These are phyloP conservation scores for Teleogryllus occipitalis DNA, from an alignment of 1,140 invertebrate species.

Conservation along the genomic window DNA sequence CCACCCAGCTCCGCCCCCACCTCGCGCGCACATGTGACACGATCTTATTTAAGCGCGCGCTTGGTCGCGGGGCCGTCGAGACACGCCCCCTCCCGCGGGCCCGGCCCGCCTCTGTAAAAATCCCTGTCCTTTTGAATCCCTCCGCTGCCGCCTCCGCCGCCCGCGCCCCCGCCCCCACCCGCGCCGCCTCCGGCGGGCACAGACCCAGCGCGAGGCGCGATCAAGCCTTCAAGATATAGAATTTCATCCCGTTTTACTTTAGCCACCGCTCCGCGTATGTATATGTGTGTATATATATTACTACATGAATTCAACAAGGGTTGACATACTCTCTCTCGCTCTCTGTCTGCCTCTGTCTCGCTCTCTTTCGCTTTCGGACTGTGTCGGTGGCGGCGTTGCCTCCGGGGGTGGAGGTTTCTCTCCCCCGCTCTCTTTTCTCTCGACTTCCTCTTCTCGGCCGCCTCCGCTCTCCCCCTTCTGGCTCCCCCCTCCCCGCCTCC, in stretches of 20 bases:
- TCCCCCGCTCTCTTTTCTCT: neutral
- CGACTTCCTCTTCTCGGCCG: neutral
- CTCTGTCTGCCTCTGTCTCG: neutral
- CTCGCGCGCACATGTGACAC: neutral
- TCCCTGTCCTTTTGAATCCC: neutral
- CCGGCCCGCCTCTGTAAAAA: neutral
- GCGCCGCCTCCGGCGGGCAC: too few relatives aligned
- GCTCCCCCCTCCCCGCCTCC: neutral
- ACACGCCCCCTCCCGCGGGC: neutral
- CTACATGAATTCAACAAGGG: neutral
- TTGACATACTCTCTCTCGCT: neutral
- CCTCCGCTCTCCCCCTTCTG: neutral
- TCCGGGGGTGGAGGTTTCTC: neutral
- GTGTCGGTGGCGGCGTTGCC: too few relatives aligned
- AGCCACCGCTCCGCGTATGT: neutral
- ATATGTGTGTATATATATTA: neutral
- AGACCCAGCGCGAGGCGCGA: neutral
- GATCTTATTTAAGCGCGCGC: neutral
- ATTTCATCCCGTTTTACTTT: slow-evolving; percentile 1
- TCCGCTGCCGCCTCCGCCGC: neutral
- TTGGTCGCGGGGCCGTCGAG: neutral
- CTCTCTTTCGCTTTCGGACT: too few relatives aligned
- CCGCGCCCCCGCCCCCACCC: too few relatives aligned
- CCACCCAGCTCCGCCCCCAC: neutral
- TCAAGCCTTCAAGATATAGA: slow-evolving; percentile 1